Percentiles rank a stretch among this genome's conserved stretches.
phyloP scores from a whole-genome alignment of 2,113 vertebrate species.

The Sterrhoptilus dennistouni region DNA sequence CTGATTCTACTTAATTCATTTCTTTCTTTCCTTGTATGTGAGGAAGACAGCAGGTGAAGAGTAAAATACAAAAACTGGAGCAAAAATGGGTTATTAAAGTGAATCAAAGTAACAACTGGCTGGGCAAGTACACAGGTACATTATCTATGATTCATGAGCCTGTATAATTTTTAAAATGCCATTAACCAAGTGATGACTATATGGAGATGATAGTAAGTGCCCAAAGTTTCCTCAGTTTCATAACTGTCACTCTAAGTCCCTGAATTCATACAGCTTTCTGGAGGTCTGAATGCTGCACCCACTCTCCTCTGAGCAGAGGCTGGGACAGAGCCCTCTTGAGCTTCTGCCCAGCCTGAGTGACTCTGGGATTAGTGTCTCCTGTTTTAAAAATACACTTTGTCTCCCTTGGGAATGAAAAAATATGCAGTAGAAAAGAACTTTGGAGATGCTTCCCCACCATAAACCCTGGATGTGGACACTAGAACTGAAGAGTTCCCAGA shows the following conservation, averaged over 20 bases:
- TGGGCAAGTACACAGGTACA: constrained; percentile 39
- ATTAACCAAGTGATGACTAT: neutral
- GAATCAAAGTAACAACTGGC: constrained; percentile 46
- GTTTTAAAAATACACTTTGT: neutral
- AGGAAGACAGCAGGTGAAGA: constrained; percentile 45
- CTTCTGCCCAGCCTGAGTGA: neutral
- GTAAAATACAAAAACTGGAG: constrained; percentile 20
- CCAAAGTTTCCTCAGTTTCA: neutral
- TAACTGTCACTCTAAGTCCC: neutral
- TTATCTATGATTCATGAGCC: constrained; percentile 56
- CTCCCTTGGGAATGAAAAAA: neutral
- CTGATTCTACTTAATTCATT: constrained; percentile 43
- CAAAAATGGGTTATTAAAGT: constrained; percentile 44
- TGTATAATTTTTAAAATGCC: constrained; percentile 5
- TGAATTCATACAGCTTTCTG: neutral
- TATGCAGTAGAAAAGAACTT: neutral
- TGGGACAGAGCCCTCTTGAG: neutral
- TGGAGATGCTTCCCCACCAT: neutral
- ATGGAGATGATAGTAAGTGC: neutral
- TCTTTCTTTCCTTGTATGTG: neutral
- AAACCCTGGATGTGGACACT: neutral
- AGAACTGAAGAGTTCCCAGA: neutral
- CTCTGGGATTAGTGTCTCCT: neutral
- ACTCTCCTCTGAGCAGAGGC: neutral
- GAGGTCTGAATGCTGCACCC: neutral